A percentile compares a stretch with the other conserved stretches of the same genome.
phyloP scores from a whole-genome alignment of 2,888 invertebrate genomes.

The Epirrita christyi region DNA sequence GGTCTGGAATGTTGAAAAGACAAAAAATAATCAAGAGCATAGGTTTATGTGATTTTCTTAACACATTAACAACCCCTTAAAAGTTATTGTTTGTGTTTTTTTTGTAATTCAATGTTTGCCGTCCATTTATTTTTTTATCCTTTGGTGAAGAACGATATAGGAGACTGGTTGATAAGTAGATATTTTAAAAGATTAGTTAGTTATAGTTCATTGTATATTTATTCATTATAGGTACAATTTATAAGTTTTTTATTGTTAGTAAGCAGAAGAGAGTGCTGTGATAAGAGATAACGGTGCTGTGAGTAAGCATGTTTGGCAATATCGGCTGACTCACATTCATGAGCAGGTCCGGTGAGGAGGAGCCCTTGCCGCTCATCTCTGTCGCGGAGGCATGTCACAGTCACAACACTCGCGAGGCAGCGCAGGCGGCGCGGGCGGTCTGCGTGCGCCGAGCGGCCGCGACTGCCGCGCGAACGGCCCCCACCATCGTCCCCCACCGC shows the following conservation, averaged over 20 bases:
- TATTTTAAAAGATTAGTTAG: neutral
- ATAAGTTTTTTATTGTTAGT: slow-evolving; percentile 24
- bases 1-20: neutral
- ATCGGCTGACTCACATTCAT: slow-evolving; percentile 79
- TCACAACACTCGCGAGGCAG: slow-evolving; percentile 75
- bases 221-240: slow-evolving; percentile 9
- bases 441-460: slow-evolving; percentile 75
- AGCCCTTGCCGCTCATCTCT: slow-evolving; percentile 80
- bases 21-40: too few species aligned
- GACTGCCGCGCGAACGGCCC: slow-evolving; percentile 74
- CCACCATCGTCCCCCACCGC: slow-evolving; percentile 81
- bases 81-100: neutral
- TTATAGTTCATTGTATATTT: neutral
- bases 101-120: neutral
- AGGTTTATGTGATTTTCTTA: neutral
- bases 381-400: slow-evolving; percentile 73
- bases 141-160: neutral
- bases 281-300: slow-evolving; percentile 15
- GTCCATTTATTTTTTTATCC: neutral
- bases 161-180: neutral
- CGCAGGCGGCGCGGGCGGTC: slow-evolving; percentile 69
- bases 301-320: slow-evolving; percentile 30
- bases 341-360: slow-evolving; percentile 82
- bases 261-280: slow-evolving; percentile 1
- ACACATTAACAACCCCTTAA: neutral